phyloP scores from a whole-genome alignment of 2,797 vertebrate species.

The Notolabrus celidotus region DNA sequence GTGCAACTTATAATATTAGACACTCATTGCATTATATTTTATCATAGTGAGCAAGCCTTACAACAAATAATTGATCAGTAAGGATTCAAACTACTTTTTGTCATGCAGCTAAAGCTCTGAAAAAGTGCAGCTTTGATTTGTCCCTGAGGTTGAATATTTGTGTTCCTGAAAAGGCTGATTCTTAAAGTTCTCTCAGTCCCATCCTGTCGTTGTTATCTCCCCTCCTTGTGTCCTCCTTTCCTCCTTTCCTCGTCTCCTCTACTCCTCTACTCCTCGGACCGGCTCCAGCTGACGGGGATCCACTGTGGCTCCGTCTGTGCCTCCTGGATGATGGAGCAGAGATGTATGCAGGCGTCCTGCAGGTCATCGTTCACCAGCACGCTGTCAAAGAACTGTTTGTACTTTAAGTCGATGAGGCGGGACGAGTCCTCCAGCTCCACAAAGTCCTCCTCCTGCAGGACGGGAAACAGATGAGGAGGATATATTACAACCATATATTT shows the following conservation, averaged over 20 bases:
- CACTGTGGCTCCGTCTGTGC: conserved; percentile 92
- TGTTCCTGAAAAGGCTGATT: too few relatives aligned
- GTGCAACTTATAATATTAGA: too few relatives aligned
- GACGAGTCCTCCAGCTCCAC: conserved; percentile 89
- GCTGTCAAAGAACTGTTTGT: conserved; percentile 91
- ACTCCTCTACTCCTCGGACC: conserved; percentile 34
- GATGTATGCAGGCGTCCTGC: conserved; percentile 85
- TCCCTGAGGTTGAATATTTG: too few relatives aligned
- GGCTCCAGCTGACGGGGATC: conserved; percentile 90
- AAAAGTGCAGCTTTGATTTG: too few relatives aligned
- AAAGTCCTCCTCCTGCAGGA: conserved; percentile 90
- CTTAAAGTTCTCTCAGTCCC: too few relatives aligned
- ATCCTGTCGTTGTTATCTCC: too few relatives aligned
- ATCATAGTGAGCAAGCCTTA: too few relatives aligned
- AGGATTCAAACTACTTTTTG: too few relatives aligned
- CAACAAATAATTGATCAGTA: too few relatives aligned
- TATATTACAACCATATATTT: too few relatives aligned
- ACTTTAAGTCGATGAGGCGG: conserved; percentile 88
- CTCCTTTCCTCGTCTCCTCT: neutral
- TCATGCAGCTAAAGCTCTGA: too few relatives aligned
- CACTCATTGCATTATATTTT: too few relatives aligned
- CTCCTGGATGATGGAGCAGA: conserved; percentile 85
- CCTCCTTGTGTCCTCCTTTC: neutral
- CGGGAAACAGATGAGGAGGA: neutral
- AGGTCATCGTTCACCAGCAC: conserved; percentile 90